Evolutionary conservation across 1,140 invertebrate genomes (phyloP), one percentile per base, ranked within the genome.

Genomic region (Antheraea mylitta): DNA sequence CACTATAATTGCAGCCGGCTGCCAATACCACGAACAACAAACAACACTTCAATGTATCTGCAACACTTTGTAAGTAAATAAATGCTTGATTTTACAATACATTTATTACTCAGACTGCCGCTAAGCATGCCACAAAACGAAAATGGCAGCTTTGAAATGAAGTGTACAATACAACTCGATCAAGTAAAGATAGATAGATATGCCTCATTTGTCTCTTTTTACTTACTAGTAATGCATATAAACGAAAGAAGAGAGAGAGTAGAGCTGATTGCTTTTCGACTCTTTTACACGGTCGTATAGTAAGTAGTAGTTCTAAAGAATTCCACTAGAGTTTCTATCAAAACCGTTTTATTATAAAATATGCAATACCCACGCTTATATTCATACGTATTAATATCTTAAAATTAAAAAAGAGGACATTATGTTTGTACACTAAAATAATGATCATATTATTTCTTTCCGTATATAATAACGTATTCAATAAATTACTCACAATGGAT

Each of bases 61-160:
- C 53, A 69, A 63, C 84, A 87, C 82, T 76, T 71, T 63, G 66
- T 75, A 78, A 78, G 72, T 79, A 76, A 78, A 80, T 79, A 79
- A 75, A 78, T 76, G 73, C 62, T 69, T 63, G 71, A 70, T 79
- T 82, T 75, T 81, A 79, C 68, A 71, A 72, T 66, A 76, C 79
- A 78, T 75, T 74, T 76, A 78, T 78, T 75, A 85, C 75, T 82
- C 76, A 76, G 74, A 82, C 83, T 74, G 77, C 89, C 83, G 85
- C 83, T 82, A 83, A 86, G 81, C 82, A 83, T 91, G 87, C 85
- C 87, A 89, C 85, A 91, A 90, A 91, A 91, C 87, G 89, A 91
- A 91, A 91, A 91, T 91, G 87, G 89, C 87, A 91, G 89, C 89
- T 81, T 82, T 80, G 77, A 88, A 84, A 74, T 82, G 69, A 85